These are phyloP conservation scores for Agrochola macilenta DNA, from an alignment of 2,888 invertebrate genomes.

Conservation along the genomic window DNA sequence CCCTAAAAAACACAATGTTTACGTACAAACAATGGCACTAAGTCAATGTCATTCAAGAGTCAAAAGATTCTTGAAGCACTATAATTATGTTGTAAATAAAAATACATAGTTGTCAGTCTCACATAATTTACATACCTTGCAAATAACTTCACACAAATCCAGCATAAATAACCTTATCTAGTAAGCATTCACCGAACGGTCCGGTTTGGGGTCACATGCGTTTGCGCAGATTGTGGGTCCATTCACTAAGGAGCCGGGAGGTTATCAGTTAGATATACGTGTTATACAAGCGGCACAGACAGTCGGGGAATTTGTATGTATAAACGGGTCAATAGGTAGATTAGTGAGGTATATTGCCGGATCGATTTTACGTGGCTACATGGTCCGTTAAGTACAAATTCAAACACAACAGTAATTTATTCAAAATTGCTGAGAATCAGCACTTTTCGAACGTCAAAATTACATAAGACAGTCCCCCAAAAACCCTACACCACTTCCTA, in stretches of 20 bases:
- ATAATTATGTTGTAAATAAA: background rate
- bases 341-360: background rate
- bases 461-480: too few species aligned
- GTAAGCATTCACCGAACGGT: slow-evolving; percentile 41
- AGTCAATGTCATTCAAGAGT: background rate
- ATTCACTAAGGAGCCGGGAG: slow-evolving; percentile 55
- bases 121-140: slow-evolving; percentile 8
- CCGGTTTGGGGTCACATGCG: slow-evolving; percentile 59
- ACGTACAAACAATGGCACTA: background rate
- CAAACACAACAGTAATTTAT: too few species aligned
- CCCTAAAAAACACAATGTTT: background rate
- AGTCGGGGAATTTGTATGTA: slow-evolving; percentile 23
- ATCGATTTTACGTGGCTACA: background rate
- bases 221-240: slow-evolving; percentile 51
- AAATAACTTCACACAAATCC: slow-evolving; percentile 43
- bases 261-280: slow-evolving; percentile 55
- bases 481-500: too few species aligned
- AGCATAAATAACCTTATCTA: slow-evolving; percentile 39
- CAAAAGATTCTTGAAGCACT: background rate
- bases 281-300: slow-evolving; percentile 46
- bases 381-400: too few species aligned
- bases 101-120: background rate
- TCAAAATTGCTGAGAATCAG: too few species aligned
- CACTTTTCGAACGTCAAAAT: too few species aligned
- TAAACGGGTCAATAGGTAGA: slow-evolving; percentile 22